phyloP scores from a whole-genome alignment of 2,888 invertebrate species.

The Drosophila fulvimacula region DNA sequence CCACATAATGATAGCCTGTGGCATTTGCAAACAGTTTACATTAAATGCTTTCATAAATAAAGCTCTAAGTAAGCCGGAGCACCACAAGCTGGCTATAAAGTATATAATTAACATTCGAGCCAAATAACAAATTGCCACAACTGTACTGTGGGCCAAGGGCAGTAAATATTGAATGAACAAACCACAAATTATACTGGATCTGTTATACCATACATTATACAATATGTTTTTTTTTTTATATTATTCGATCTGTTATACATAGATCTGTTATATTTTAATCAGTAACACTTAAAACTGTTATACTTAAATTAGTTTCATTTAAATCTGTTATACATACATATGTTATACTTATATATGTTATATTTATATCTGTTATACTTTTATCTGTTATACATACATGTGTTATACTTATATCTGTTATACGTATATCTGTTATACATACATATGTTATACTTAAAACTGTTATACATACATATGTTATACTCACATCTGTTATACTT shows the following conservation, averaged over 20 bases:
- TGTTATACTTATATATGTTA: background rate
- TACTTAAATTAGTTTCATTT: too few species aligned
- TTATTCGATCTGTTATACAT: too few species aligned
- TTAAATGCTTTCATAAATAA: constrained; percentile 80
- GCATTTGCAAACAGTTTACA: constrained; percentile 79
- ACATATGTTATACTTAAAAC: background rate
- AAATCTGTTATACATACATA: background rate
- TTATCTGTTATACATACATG: too few species aligned
- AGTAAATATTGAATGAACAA: background rate
- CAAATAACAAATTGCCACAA: constrained; percentile 72
- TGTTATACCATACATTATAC: too few species aligned
- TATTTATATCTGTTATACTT: background rate
- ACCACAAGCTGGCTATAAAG: constrained; percentile 19
- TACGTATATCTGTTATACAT: background rate
- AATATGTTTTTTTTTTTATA: too few species aligned
- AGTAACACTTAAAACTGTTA: too few species aligned
- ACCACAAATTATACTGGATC: background rate
- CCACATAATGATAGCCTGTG: constrained; percentile 70
- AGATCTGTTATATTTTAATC: background rate
- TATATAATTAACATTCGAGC: constrained; percentile 61
- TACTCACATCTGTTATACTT: too few species aligned
- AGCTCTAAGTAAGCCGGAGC: constrained; percentile 69
- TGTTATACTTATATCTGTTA: background rate
- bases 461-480: background rate
- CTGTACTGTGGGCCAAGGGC: constrained; percentile 2